Percentiles rank a stretch among this genome's conserved stretches.
Conservation (phyloP, 2,888 invertebrate species). For the Epinotia nisella region DNA sequence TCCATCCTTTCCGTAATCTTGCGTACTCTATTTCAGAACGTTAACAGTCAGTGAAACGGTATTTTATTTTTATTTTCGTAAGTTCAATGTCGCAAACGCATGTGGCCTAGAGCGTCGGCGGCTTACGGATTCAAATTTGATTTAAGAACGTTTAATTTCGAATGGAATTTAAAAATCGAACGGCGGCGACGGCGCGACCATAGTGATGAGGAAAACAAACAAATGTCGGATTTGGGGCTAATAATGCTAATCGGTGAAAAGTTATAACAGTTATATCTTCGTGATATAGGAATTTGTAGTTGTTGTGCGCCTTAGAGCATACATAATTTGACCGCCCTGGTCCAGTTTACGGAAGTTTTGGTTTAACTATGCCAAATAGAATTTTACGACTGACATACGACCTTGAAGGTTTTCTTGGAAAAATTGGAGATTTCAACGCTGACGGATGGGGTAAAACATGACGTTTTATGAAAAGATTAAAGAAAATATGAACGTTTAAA, state of each 20-base stretch:
- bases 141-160: conserved; percentile 32
- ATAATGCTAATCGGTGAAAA: conserved; percentile 42
- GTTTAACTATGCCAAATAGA: conserved; percentile 16
- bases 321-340: conserved; percentile 22
- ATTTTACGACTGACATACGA: background rate
- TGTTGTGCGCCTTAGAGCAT: conserved; percentile 14
- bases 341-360: conserved; percentile 29
- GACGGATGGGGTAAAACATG: background rate
- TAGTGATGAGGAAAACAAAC: conserved; percentile 36
- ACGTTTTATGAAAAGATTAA: background rate
- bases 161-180: conserved; percentile 23
- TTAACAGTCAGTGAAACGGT: conserved; percentile 40
- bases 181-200: conserved; percentile 32
- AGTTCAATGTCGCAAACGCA: conserved; percentile 68
- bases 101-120: conserved; percentile 45
- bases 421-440: conserved; percentile 3
- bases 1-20: conserved; percentile 48
- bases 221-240: conserved; percentile 31
- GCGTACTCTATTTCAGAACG: conserved; percentile 56
- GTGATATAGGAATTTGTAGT: conserved; percentile 20
- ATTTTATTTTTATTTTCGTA: conserved; percentile 62
- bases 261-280: conserved; percentile 46
- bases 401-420: conserved; percentile 9
- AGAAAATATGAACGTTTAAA: background rate
- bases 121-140: conserved; percentile 25